A percentile compares a stretch with the other conserved stretches of the same genome.
Evolutionary conservation across 2,888 invertebrate genomes (phyloP).

Genomic region (Tachina lurida): DNA sequence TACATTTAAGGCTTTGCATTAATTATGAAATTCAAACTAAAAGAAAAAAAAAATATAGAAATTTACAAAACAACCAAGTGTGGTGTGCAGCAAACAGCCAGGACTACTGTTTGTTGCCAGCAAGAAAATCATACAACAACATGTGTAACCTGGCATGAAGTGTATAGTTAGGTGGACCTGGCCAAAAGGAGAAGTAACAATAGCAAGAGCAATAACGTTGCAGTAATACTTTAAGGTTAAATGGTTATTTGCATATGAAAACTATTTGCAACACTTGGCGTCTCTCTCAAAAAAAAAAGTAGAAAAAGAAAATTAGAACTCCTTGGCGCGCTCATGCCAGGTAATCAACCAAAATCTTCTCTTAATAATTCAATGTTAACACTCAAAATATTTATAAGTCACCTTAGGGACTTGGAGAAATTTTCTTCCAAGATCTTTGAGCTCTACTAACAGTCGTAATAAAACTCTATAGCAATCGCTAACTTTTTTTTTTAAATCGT

Average conservation of each 20-base stretch:
- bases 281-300: conserved; percentile 10
- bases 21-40: conserved; percentile 80
- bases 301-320: conserved; percentile 16
- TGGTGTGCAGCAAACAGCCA: conserved; percentile 12
- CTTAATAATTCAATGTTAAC: conserved; percentile 43
- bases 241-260: conserved; percentile 74
- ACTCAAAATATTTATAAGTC: background rate
- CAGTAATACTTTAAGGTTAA: conserved; percentile 59
- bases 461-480: no score
- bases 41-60: conserved; percentile 51
- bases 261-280: conserved; percentile 79
- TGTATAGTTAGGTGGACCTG: conserved; percentile 37
- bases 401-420: background rate
- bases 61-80: conserved; percentile 36
- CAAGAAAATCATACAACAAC: conserved; percentile 37
- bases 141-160: conserved; percentile 32
- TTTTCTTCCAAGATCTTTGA: background rate
- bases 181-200: conserved; percentile 11
- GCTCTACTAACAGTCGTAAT: no score
- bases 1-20: conserved; percentile 83
- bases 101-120: conserved; percentile 2
- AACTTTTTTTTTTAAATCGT: no score
- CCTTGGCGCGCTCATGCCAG: conserved; percentile 37
- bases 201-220: conserved; percentile 3
- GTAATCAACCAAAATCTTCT: conserved; percentile 28